A percentile compares a stretch with the other conserved stretches of the same genome.
These are phyloP conservation scores for Eueides isabella DNA, from an alignment of 1,140 invertebrate genomes.

Conservation along the genomic window DNA sequence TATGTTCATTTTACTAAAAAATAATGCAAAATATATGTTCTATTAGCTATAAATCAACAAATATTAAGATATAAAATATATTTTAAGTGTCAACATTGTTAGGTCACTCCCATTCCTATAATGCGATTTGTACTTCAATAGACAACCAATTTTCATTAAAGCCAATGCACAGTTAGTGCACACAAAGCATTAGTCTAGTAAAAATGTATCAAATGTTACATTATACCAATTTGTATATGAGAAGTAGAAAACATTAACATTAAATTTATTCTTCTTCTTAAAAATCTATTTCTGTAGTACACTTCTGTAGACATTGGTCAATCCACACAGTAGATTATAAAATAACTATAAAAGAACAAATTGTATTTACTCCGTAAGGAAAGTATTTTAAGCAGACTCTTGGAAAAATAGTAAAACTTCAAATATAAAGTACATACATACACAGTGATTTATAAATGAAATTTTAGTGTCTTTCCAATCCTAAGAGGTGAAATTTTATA, in stretches of 20 bases:
- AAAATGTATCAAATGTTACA: background rate
- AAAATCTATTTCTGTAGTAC: background rate
- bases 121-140: background rate
- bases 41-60: too few species aligned
- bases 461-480: too few species aligned
- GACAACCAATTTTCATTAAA: background rate
- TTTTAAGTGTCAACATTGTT: too few species aligned
- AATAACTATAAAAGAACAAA: too few species aligned
- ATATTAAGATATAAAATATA: too few species aligned
- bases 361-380: background rate
- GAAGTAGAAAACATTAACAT: background rate
- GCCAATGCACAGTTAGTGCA: background rate
- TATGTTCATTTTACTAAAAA: background rate
- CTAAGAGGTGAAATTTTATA: too few species aligned
- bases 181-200: background rate
- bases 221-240: background rate
- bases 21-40: background rate
- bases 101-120: background rate
- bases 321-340: too few species aligned
- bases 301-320: background rate
- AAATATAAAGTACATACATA: too few species aligned
- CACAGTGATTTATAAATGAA: too few species aligned
- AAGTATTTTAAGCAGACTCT: too few species aligned
- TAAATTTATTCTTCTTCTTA: background rate
- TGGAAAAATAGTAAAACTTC: too few species aligned